phyloP scores from a whole-genome alignment of 2,113 vertebrate species.

The Uropsilus gracilis region DNA sequence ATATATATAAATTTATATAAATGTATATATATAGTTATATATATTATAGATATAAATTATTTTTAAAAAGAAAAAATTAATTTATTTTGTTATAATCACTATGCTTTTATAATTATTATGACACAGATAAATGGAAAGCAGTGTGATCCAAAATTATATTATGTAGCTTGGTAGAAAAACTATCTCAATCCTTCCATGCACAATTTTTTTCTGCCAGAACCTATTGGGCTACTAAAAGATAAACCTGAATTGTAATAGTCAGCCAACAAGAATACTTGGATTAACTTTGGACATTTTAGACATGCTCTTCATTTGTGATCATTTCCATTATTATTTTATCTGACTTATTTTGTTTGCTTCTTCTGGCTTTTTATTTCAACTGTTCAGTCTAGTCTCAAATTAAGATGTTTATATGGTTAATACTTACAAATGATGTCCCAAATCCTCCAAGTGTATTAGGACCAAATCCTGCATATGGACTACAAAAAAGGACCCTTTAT shows the following conservation, averaged over 20 bases:
- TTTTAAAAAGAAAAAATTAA: background rate
- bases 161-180: background rate
- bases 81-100: background rate
- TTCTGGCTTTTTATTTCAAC: background rate
- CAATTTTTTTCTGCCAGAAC: background rate
- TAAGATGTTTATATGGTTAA: background rate
- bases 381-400: background rate
- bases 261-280: background rate
- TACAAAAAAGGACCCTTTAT: background rate
- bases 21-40: no score
- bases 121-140: background rate
- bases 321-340: background rate
- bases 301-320: background rate
- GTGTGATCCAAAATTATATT: background rate
- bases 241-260: background rate
- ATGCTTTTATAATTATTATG: constrained; percentile 1
- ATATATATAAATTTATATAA: no score
- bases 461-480: background rate
- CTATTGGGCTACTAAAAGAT: background rate
- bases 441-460: no score
- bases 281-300: background rate
- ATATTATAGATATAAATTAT: no score
- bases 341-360: background rate
- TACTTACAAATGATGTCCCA: background rate
- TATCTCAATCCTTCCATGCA: background rate